Evolutionary conservation across 2,113 vertebrate species (phyloP), one percentile per base, ranked within the genome.

Genomic region (Polypterus bichir): DNA sequence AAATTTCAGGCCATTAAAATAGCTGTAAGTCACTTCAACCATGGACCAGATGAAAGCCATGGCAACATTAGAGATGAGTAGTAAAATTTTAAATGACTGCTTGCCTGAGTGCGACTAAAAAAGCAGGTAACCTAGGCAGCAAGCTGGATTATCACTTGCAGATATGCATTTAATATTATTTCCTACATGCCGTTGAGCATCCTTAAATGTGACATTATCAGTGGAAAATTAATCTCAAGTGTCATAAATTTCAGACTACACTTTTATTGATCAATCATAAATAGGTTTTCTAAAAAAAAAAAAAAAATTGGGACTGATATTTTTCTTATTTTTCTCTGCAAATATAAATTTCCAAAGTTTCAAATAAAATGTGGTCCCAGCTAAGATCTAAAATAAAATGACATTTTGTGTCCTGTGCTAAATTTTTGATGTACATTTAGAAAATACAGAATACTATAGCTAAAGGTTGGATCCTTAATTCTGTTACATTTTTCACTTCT

Each of bases 191-290:
- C n/a, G 4, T 4, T 53, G 45, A 47, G 49, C 49, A 49, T 59
- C 11, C 9, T 48, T 8, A 52, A 59, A 46, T 46, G 47, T 56
- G 48, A 45, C 48, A 48, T 64, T 60, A 64, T 63, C 52, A 47
- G 53, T 10, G 49, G 52, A 59, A 62, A 61, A 61, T 64, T 68
- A 64, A 61, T 60, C 48, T 53, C 62, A 48, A 10, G 61, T 64
- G 58, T 61, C 44, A 61, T 64, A 67, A 67, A 67, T 60, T 48
- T 9, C 45, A 11, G 44, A 47, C 47, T 52, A 68, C 66, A 57
- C 52, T 64, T 64, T 64, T 64, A 68, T 62, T 61, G 59, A 46
- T 59, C 52, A 54, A 62, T 68, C 69, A 59, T 61, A 62, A 70
- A 54, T 64, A 57, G 8, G 46, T 44, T 52, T 47, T 45, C 44